Conservation (phyloP, 2,888 invertebrate species). For the Acanthosepion esculentum region DNA sequence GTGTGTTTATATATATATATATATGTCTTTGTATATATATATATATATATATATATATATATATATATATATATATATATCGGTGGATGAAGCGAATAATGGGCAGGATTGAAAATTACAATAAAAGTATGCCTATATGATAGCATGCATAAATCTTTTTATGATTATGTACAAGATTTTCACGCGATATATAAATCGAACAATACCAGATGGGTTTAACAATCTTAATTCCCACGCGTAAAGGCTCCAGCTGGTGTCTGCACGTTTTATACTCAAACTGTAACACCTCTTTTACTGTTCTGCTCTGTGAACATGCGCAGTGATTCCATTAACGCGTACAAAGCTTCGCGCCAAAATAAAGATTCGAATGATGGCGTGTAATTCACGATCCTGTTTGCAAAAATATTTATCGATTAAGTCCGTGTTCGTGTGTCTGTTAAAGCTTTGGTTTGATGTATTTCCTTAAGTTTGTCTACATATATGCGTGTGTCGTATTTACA, state of each 20-base stretch:
- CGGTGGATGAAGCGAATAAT: not conserved
- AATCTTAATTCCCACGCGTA: not conserved
- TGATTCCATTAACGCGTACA: not conserved
- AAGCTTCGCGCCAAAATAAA: not conserved
- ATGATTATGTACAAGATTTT: too few relatives aligned
- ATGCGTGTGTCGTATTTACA: not conserved
- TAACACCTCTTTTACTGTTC: not conserved
- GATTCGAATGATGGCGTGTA: not conserved
- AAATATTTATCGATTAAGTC: not conserved
- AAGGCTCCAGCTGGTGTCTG: not conserved
- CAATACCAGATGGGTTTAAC: not conserved
- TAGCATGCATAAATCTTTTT: too few relatives aligned
- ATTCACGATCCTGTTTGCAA: not conserved
- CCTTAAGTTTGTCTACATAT: not conserved
- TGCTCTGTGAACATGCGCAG: too few relatives aligned
- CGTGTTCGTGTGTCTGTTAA: not conserved
- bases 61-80: too few relatives aligned
- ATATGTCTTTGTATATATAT: too few relatives aligned
- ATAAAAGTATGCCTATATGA: not conserved
- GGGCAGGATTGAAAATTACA: not conserved
- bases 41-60: too few relatives aligned
- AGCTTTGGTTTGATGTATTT: not conserved
- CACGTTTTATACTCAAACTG: not conserved
- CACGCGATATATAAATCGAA: too few relatives aligned
- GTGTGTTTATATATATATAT: too few relatives aligned